Evolutionary conservation across 2,113 vertebrate species (phyloP).

Genomic region (Sander vitreus): DNA sequence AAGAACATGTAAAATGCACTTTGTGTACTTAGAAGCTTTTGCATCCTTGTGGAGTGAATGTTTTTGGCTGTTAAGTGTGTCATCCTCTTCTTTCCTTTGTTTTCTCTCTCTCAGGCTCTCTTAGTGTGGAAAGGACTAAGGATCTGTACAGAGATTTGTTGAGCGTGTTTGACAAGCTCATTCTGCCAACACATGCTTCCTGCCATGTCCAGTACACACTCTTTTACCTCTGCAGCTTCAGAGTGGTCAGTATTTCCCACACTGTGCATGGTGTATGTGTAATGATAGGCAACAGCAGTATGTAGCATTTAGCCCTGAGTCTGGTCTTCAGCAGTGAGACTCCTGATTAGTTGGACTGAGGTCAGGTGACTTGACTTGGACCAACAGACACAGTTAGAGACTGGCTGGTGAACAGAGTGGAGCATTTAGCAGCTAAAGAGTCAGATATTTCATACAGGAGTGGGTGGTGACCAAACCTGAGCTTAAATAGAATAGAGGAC

Average conservation of each 20-base stretch:
- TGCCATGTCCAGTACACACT: slow-evolving; percentile 94
- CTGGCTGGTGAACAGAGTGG: too few relatives aligned
- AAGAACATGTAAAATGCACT: neutral
- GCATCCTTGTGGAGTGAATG: neutral
- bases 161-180: slow-evolving; percentile 92
- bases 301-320: neutral
- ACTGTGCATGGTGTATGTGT: neutral
- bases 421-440: too few relatives aligned
- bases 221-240: slow-evolving; percentile 98
- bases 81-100: neutral
- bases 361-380: neutral
- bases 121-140: slow-evolving; percentile 89
- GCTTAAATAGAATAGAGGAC: too few relatives aligned
- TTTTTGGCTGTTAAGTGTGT: neutral
- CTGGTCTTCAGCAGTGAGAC: neutral
- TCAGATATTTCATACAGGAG: too few relatives aligned
- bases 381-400: too few relatives aligned
- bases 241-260: slow-evolving; percentile 88
- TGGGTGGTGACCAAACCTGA: too few relatives aligned
- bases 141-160: slow-evolving; percentile 91
- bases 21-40: neutral
- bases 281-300: neutral
- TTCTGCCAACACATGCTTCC: slow-evolving; percentile 94
- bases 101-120: slow-evolving; percentile 78
- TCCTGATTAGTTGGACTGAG: neutral